Evolutionary conservation across 2,797 vertebrate species (phyloP).

Genomic region (Phalloptychus januarius): DNA sequence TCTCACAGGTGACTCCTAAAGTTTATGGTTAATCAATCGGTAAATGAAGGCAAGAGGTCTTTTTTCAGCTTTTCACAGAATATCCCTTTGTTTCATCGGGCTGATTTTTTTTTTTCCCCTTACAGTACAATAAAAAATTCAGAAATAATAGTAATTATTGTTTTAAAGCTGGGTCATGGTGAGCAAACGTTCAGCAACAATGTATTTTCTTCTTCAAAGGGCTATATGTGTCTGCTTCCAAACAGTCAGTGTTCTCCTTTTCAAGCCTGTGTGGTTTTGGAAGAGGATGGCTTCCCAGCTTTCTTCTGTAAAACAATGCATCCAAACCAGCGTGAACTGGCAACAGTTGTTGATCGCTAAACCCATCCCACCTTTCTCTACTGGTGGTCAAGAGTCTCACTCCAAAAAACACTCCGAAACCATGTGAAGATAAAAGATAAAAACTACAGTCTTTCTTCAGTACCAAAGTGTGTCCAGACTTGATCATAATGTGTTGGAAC

Average conservation of each 20-base stretch:
- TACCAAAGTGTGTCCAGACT: not conserved
- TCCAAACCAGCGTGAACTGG: not conserved
- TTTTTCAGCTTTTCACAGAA: not conserved
- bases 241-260: not conserved
- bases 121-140: not conserved
- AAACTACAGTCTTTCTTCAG: not conserved
- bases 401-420: not conserved
- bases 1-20: not conserved
- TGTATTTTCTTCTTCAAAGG: constrained; percentile 6
- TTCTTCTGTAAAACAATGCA: constrained; percentile 7
- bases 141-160: not conserved
- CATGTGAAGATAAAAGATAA: constrained; percentile 1
- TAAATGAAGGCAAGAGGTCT: not conserved
- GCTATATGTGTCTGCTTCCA: not conserved
- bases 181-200: not conserved
- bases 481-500: not conserved
- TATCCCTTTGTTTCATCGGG: not conserved
- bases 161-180: not conserved
- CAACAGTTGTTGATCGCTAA: not conserved
- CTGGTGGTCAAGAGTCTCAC: not conserved
- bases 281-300: not conserved
- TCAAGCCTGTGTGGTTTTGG: constrained; percentile 1
- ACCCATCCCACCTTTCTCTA: not conserved
- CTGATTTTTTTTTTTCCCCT: not conserved
- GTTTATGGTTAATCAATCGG: not conserved